phyloP scores from a whole-genome alignment of 2,113 vertebrate species.

The Thomomys bottae region DNA sequence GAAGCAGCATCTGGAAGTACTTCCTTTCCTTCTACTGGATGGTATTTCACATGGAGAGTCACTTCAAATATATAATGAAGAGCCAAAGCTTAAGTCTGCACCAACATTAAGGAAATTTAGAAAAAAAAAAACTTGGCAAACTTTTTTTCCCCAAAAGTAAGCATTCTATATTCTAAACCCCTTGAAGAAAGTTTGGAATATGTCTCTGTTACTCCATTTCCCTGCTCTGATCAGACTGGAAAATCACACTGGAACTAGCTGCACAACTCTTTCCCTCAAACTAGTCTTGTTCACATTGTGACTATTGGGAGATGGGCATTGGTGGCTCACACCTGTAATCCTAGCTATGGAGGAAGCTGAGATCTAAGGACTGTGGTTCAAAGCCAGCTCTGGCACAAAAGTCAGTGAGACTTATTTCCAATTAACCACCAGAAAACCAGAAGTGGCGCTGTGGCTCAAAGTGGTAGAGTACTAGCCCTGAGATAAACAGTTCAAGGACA shows the following conservation, averaged over 20 bases:
- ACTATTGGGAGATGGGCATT: neutral
- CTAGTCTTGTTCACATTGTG: conserved; percentile 17
- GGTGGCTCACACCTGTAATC: too few relatives aligned
- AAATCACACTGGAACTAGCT: neutral
- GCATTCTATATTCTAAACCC: conserved; percentile 46
- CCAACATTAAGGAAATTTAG: conserved; percentile 43
- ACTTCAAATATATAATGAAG: conserved; percentile 61
- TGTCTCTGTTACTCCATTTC: conserved; percentile 35
- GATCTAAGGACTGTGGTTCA: too few relatives aligned
- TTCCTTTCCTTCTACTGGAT: conserved; percentile 57
- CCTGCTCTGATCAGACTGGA: conserved; percentile 16
- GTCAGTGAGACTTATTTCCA: too few relatives aligned
- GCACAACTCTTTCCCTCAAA: neutral
- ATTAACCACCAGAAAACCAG: too few relatives aligned
- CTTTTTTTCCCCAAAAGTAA: conserved; percentile 51
- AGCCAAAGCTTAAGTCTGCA: conserved; percentile 60
- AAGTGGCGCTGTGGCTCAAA: too few relatives aligned
- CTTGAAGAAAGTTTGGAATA: conserved; percentile 51
- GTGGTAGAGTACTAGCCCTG: too few relatives aligned
- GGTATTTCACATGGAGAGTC: conserved; percentile 44
- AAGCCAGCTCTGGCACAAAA: too few relatives aligned
- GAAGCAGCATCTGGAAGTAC: conserved; percentile 65
- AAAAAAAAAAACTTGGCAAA: neutral
- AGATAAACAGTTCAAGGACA: too few relatives aligned
- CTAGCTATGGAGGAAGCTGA: too few relatives aligned